Evolutionary conservation across 2,113 vertebrate genomes (phyloP).

Genomic region (Okapia johnstoni): DNA sequence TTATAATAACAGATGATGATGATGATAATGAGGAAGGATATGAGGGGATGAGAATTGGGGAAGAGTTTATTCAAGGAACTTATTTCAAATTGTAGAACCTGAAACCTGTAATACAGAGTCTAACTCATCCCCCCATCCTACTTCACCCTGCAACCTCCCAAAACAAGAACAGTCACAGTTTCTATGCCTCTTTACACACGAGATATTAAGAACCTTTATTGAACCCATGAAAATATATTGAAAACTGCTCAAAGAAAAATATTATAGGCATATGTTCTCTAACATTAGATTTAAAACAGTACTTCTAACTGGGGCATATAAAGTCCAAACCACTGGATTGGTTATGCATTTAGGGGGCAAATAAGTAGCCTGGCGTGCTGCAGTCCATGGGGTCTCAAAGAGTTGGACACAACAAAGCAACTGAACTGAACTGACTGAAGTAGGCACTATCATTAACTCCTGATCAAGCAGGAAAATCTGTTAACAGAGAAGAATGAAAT

Average conservation of each 20-base stretch:
- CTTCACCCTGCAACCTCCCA: too few relatives aligned
- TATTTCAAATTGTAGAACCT: background rate
- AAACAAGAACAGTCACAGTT: background rate
- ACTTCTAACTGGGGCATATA: background rate
- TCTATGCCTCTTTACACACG: background rate
- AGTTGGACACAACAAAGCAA: fast-evolving
- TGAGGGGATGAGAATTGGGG: background rate
- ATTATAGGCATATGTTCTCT: background rate
- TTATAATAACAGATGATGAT: background rate
- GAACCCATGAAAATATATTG: background rate
- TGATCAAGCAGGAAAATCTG: background rate
- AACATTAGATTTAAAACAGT: background rate
- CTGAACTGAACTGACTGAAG: background rate
- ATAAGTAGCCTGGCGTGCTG: background rate
- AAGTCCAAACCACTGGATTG: background rate
- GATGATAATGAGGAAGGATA: background rate
- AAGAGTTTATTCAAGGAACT: background rate
- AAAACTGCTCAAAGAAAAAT: background rate
- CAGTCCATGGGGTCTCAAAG: background rate
- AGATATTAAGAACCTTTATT: background rate
- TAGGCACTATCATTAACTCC: background rate
- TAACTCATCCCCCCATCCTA: background rate
- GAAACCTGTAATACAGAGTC: background rate
- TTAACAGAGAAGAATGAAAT: background rate
- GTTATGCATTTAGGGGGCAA: background rate